Percentiles rank a stretch among this genome's conserved stretches.
Conservation (phyloP, 2,888 invertebrate genomes). For the Nudaria mundana region DNA sequence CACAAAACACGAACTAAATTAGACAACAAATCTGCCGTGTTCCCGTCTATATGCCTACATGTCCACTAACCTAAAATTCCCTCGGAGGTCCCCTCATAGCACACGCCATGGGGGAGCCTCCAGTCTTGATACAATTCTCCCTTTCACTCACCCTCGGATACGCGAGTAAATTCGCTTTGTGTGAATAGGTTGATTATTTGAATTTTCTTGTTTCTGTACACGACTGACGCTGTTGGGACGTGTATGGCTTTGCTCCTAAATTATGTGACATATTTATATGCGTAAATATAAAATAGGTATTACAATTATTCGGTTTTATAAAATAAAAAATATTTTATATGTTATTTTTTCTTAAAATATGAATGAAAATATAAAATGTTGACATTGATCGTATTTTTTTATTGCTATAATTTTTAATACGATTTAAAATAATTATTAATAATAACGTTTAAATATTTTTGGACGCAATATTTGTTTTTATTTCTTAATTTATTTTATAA, state of each 20-base stretch:
- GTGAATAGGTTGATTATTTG: slow-evolving; percentile 75
- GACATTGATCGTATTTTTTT: too few relatives aligned
- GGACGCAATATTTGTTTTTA: too few relatives aligned
- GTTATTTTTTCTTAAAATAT: too few relatives aligned
- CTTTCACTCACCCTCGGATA: slow-evolving; percentile 76
- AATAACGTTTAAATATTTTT: too few relatives aligned
- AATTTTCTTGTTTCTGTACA: slow-evolving; percentile 61
- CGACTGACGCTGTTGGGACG: slow-evolving; percentile 38
- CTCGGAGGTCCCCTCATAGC: slow-evolving; percentile 70
- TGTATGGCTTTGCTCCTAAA: slow-evolving; percentile 20
- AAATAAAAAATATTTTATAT: too few relatives aligned
- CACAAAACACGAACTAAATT: slow-evolving; percentile 80
- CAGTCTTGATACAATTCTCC: slow-evolving; percentile 75
- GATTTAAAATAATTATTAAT: too few relatives aligned
- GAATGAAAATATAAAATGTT: too few relatives aligned
- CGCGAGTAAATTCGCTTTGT: slow-evolving; percentile 73
- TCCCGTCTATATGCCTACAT: slow-evolving; percentile 81
- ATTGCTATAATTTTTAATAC: too few relatives aligned
- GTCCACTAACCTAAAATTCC: slow-evolving; percentile 81
- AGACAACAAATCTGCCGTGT: slow-evolving; percentile 81
- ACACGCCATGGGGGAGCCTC: slow-evolving; percentile 68
- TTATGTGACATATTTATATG: slow-evolving; percentile 31
- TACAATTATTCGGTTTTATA: too few relatives aligned
- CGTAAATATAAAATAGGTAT: too few relatives aligned
- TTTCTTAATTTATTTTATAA: too few relatives aligned